These are phyloP conservation scores for Rhamnusium bicolor DNA, from an alignment of 2,888 invertebrate species.

Conservation along the genomic window DNA sequence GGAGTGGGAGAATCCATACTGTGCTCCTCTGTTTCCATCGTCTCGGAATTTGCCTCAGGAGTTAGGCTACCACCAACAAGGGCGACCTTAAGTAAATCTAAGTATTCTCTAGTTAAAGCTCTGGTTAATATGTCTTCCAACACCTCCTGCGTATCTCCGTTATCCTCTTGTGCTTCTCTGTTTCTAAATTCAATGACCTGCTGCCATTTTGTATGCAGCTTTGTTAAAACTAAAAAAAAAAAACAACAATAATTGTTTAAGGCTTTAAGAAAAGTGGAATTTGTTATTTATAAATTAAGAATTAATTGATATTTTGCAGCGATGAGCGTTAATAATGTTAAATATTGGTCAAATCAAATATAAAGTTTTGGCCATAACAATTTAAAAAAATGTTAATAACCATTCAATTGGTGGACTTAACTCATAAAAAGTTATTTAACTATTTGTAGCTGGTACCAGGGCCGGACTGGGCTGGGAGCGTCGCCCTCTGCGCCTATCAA, in stretches of 20 bases:
- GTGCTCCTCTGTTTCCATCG: constrained; percentile 79
- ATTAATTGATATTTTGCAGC: no score
- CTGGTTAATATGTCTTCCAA: constrained; percentile 90
- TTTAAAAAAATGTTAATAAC: no score
- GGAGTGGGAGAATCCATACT: constrained; percentile 81
- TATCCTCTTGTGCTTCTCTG: constrained; percentile 83
- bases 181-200: constrained; percentile 84
- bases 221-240: constrained; percentile 75
- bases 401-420: no score
- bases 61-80: constrained; percentile 80
- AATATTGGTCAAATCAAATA: no score
- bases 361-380: no score
- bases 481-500: no score
- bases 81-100: constrained; percentile 85
- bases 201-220: constrained; percentile 85
- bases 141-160: constrained; percentile 87
- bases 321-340: no score
- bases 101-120: constrained; percentile 88
- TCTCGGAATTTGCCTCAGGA: constrained; percentile 72
- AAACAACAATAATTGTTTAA: constrained; percentile 43
- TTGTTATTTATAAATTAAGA: constrained; percentile 24
- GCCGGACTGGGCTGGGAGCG: no score
- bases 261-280: no score
- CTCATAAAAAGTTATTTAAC: no score
- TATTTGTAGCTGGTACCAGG: no score